These are phyloP conservation scores for Micronisus gabar DNA, from an alignment of 2,113 vertebrate genomes.

Conservation along the genomic window DNA sequence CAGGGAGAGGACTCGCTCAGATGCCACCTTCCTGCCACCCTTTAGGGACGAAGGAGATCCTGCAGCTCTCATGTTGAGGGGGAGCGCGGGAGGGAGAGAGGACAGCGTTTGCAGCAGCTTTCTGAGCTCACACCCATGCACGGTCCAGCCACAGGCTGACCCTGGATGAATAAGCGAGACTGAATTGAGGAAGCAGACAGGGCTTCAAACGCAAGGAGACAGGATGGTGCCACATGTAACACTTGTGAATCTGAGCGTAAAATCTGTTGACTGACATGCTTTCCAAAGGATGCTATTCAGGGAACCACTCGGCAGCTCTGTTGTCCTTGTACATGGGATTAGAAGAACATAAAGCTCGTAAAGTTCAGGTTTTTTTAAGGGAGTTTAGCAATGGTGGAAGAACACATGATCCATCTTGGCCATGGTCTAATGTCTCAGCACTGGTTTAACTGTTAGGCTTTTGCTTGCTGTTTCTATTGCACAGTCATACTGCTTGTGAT, in stretches of 20 bases:
- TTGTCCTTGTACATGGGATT: constrained; percentile 8
- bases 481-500: background rate
- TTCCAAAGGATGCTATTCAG: constrained; percentile 43
- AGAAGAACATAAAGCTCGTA: constrained; percentile 9
- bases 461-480: constrained; percentile 24
- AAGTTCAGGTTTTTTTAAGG: constrained; percentile 30
- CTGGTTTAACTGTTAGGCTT: background rate
- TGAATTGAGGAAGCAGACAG: background rate
- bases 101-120: background rate
- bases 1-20: background rate
- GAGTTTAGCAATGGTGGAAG: background rate
- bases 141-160: background rate
- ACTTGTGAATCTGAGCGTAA: constrained; percentile 36
- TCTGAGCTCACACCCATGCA: background rate
- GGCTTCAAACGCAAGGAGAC: background rate
- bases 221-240: constrained; percentile 7
- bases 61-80: background rate
- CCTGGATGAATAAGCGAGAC: background rate
- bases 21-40: background rate
- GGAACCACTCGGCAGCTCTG: background rate
- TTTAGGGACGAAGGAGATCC: background rate
- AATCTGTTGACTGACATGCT: constrained; percentile 32
- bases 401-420: constrained; percentile 17
- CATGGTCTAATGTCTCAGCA: background rate
- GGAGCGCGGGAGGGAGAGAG: background rate